Evolutionary conservation across 1,140 invertebrate species (phyloP).

Genomic region (Drosophila rhopaloa): DNA sequence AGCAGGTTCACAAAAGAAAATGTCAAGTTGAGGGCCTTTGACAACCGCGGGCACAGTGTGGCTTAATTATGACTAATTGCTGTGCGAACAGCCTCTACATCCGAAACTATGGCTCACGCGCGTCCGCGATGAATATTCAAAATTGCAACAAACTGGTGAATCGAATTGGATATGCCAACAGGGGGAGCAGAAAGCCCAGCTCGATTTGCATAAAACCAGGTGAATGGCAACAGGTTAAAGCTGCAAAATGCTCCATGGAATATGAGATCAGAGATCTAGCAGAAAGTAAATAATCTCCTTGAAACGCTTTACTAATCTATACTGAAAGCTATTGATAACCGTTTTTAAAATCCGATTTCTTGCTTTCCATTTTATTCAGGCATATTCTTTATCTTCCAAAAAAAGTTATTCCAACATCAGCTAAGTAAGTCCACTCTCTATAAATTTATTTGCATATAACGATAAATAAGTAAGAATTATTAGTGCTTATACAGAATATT

Average conservation of each 20-base stretch:
- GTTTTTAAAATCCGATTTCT: no score
- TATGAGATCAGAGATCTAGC: neutral
- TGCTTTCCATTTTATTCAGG: no score
- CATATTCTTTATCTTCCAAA: no score
- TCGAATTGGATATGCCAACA: slow-evolving; percentile 19
- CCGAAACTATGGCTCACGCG: neutral
- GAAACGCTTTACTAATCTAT: no score
- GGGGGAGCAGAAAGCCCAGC: neutral
- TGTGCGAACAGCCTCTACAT: slow-evolving; percentile 45
- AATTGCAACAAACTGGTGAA: slow-evolving; percentile 36
- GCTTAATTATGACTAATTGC: slow-evolving; percentile 75
- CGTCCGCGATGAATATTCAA: slow-evolving; percentile 26
- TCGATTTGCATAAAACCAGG: slow-evolving; percentile 31
- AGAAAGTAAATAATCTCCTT: no score
- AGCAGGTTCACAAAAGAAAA: slow-evolving; percentile 38
- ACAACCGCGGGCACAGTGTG: slow-evolving; percentile 46
- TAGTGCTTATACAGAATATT: no score
- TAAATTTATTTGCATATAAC: no score
- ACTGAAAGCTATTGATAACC: no score
- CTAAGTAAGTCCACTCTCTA: no score
- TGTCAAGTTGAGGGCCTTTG: slow-evolving; percentile 62
- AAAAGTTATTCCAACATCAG: no score
- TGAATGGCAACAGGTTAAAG: slow-evolving; percentile 15
- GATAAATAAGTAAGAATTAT: no score
- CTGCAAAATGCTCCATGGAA: slow-evolving; percentile 11